Base-by-base conservation (phyloP, 2,113 vertebrate species). In the Scortum barcoo region DNA sequence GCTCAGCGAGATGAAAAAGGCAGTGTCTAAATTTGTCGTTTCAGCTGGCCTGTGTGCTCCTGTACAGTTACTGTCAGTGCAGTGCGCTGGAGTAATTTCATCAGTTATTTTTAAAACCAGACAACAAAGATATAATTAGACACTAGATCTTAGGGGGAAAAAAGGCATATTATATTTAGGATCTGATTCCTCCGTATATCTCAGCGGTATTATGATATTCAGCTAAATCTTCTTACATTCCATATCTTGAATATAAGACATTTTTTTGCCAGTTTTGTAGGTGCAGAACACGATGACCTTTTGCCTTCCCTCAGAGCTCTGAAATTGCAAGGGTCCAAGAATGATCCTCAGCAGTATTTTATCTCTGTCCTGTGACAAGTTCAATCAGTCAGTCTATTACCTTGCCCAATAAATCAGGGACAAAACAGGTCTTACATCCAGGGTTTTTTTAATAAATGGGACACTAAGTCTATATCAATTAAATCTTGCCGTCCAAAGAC, bases 311-410 rank as follows among this genome's bases (percentile, higher is more conserved):
- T 54, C 42, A 1, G 74, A 80, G 88, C 84, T 78, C 51, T 77
- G 74, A 81, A 87, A 93, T 78, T 85, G 24, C 87, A 90, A 92
- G 89, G 78, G 91, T 72, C 85, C 63, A 83, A 89, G 87, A 93
- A 93, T 92, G 92, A 84, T 91, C 77, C 85, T 65, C 70, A 72
- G 88, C 87, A 91, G 92, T 91, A 89, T 90, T 93, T 95, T 92
- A 95, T 84, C 61, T 93, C 86, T 67, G 83, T 69, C 86, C 88
- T 62, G 80, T 94, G 93, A 95, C 92, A 90, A 83, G 89, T 93
- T 96, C 92, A 93, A 93, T 95, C 93, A 95, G 78, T 62, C 90
- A 94, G 92, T 95, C 86, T 93, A 88, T 94, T 96, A 94, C 93
- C 90, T 60, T 91, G 67, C 58, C 70, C 93, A 82, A 92, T 95